Conservation (phyloP, 2,888 invertebrate species). For the Euproctis similis region DNA sequence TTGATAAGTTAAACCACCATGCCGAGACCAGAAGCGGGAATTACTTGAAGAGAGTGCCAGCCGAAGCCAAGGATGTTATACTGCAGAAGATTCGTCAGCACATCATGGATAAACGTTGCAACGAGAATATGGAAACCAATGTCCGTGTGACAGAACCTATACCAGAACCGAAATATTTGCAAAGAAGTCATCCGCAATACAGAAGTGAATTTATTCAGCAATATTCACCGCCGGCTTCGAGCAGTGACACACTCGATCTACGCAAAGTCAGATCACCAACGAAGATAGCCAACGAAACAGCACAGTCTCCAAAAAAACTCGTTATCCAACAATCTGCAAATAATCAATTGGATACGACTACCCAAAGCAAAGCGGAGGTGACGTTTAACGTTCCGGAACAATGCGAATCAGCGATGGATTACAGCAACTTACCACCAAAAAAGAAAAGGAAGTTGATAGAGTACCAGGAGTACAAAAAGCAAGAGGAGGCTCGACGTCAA, state of each 20-base stretch:
- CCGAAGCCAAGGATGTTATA: conserved; percentile 67
- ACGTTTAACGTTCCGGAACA: conserved; percentile 55
- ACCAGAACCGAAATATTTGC: conserved; percentile 48
- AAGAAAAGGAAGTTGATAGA: conserved; percentile 73
- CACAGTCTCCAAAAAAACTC: conserved; percentile 34
- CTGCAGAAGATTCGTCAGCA: conserved; percentile 71
- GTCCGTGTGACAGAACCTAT: conserved; percentile 28
- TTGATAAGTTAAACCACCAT: conserved; percentile 51
- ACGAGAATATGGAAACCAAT: conserved; percentile 45
- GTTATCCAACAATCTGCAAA: conserved; percentile 26
- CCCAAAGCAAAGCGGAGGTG: conserved; percentile 49
- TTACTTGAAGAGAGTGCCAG: conserved; percentile 62
- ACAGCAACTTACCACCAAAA: conserved; percentile 71
- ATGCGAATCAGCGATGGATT: conserved; percentile 68
- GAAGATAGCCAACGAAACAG: conserved; percentile 32
- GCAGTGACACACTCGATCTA: conserved; percentile 58
- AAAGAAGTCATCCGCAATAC: conserved; percentile 50
- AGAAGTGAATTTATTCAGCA: conserved; percentile 44
- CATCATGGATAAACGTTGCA: conserved; percentile 68
- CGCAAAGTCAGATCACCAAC: conserved; percentile 63
- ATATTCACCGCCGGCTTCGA: conserved; percentile 37
- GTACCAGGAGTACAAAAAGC: conserved; percentile 72
- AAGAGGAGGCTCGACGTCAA: conserved; percentile 63
- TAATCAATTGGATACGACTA: conserved; percentile 40
- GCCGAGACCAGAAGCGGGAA: conserved; percentile 35